A percentile compares a stretch with the other conserved stretches of the same genome.
Conservation (phyloP, 1,140 invertebrate genomes). For the Penaeus indicus region DNA sequence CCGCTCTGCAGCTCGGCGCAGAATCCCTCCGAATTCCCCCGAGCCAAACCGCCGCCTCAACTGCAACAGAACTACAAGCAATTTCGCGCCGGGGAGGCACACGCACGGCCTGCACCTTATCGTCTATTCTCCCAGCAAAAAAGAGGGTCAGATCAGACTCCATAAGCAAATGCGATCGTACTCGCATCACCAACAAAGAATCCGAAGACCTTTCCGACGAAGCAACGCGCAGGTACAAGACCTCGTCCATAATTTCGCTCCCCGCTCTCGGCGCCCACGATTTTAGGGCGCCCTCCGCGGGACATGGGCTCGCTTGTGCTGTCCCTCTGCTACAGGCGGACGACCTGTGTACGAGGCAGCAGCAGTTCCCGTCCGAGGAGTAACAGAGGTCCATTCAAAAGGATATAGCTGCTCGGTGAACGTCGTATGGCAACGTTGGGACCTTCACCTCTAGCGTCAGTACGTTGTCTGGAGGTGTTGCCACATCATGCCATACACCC, state of each 20-base stretch:
- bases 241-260: neutral
- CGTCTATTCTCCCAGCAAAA: slow-evolving; percentile 20
- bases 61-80: no score
- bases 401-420: slow-evolving; percentile 38
- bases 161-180: slow-evolving; percentile 51
- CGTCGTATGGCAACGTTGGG: slow-evolving; percentile 41
- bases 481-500: slow-evolving; percentile 44
- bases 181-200: slow-evolving; percentile 38
- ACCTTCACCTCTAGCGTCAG: slow-evolving; percentile 40
- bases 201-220: slow-evolving; percentile 34
- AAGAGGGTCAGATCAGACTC: neutral
- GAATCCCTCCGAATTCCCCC: no score
- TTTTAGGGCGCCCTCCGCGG: no score
- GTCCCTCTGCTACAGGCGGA: neutral
- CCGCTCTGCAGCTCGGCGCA: no score
- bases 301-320: neutral
- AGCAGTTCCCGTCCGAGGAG: neutral
- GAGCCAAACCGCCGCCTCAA: no score
- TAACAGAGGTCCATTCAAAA: slow-evolving; percentile 44
- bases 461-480: slow-evolving; percentile 46
- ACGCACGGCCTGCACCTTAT: no score
- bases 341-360: neutral
- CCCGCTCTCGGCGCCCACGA: no score
- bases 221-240: slow-evolving; percentile 12
- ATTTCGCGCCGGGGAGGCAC: no score